Percentiles rank a stretch among this genome's conserved stretches.
phyloP scores from a whole-genome alignment of 30 jellyfish, hydroid and myxozoan species.

The Catostylus mosaicus region DNA sequence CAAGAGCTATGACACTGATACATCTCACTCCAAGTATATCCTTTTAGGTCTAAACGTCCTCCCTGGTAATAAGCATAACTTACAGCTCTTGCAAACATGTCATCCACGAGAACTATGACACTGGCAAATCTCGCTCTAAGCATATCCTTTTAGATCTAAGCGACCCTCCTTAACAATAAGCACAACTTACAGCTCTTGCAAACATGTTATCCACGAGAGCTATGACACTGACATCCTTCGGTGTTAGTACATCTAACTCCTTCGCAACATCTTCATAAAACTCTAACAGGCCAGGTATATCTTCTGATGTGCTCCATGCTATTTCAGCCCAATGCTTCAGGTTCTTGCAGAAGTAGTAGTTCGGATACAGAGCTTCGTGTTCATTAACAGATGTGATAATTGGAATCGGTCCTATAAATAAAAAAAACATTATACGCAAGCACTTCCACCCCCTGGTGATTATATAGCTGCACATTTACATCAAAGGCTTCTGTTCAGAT shows the following conservation, averaged over 20 bases:
- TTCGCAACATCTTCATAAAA: conserved; percentile 35
- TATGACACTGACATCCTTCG: conserved; percentile 42
- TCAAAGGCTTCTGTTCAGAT: too few species aligned
- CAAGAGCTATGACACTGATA: too few species aligned
- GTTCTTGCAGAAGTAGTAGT: conserved; percentile 65
- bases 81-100: too few species aligned
- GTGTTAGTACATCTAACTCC: conserved; percentile 34
- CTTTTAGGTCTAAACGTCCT: not conserved
- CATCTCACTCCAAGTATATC: too few species aligned
- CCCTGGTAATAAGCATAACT: not conserved
- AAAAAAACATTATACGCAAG: too few species aligned
- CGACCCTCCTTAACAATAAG: not conserved
- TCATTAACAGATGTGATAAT: conserved; percentile 64
- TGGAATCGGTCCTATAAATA: conserved; percentile 55
- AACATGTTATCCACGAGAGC: conserved; percentile 61
- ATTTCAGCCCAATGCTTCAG: conserved; percentile 75
- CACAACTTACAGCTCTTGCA: conserved; percentile 62
- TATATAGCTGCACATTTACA: too few species aligned
- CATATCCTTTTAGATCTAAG: too few species aligned
- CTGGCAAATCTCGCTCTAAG: too few species aligned
- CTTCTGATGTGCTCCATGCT: conserved; percentile 54
- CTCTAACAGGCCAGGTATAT: conserved; percentile 60
- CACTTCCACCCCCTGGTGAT: too few species aligned
- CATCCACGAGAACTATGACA: too few species aligned
- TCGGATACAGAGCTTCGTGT: conserved; percentile 77